Base-by-base conservation (phyloP, 1,140 invertebrate species). In the Magallana angulata region DNA sequence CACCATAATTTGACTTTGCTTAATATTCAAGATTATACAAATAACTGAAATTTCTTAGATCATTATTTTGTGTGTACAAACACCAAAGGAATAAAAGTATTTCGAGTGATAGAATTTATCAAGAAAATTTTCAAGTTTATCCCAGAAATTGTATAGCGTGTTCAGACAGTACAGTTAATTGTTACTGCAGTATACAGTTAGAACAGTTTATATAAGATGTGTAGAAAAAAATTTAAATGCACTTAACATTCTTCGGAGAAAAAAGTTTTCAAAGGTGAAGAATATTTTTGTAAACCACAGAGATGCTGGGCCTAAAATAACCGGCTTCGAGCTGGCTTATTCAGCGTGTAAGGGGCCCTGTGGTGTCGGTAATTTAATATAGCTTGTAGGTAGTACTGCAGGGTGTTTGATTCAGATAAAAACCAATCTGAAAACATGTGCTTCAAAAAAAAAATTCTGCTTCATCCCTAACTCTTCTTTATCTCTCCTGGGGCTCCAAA, bases 361-460 rank as follows among this genome's bases (percentile, higher is more conserved):
- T 24, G 68, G 12, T 18, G 11, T 11, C 18, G 24, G 68, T 76
- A 76, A 76, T 76, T 76, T 76, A 76, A 76, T 76, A 76, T 30
- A 76, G 24, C 68, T 36, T 11, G 11, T 24, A 76, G 60, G 68
- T 76, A 12, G 18, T 30, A 30, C 24, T 12, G 9, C 68, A 30
- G 24, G 24, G 24, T 76, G 24, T 76, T 76, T 76, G 68, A 76
- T 76, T 24, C 68, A 76, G 68, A 76, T 76, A 76, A 76, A 76
- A 76, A 76, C 24, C 68, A 76, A 76, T 76, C 68, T 76, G 24
- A 76, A 76, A 76, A 76, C 68, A 76, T 76, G 68, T 76, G 68
- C 68, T 76, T 76, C 68, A 76, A 76, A 71, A 68, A 76, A 76
- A 36, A 30, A 30, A 30, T 30, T 76, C 36, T 76, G 30, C 68